Evolutionary conservation across 2,113 vertebrate species (phyloP).

Genomic region (Neomonachus schauinslandi): DNA sequence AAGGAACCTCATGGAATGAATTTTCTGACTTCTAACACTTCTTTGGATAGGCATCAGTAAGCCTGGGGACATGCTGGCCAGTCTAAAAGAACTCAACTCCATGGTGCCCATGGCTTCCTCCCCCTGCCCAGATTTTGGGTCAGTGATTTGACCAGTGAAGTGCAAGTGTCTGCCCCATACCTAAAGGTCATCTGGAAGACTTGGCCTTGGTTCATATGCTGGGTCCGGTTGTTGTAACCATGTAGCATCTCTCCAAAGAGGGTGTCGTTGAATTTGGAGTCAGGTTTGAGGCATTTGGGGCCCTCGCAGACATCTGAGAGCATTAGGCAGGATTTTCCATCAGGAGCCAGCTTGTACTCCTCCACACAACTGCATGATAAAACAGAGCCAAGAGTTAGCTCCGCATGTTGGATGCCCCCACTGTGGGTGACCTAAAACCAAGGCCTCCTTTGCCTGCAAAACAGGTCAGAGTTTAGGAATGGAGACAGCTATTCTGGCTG

Average conservation of each 20-base stretch:
- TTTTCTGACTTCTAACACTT: not conserved
- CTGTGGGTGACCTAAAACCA: constrained; percentile 47
- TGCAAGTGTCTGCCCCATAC: constrained; percentile 81
- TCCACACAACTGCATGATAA: constrained; percentile 93
- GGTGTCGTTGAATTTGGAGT: constrained; percentile 95
- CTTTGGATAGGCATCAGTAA: accelerated
- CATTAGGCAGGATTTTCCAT: constrained; percentile 97
- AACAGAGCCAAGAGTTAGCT: constrained; percentile 38
- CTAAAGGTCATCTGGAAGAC: constrained; percentile 99
- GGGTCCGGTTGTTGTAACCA: constrained; percentile 96
- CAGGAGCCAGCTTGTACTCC: constrained; percentile 95
- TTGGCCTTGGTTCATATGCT: constrained; percentile 96
- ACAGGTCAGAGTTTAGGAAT: constrained; percentile 58
- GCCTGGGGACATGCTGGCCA: not conserved
- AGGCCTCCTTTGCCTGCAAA: constrained; percentile 48
- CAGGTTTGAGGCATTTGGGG: constrained; percentile 92
- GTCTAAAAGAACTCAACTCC: not conserved
- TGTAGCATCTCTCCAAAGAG: constrained; percentile 98
- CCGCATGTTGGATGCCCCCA: not conserved
- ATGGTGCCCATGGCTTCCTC: not conserved
- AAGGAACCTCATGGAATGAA: not conserved
- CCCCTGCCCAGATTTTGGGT: not conserved
- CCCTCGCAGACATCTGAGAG: constrained; percentile 95
- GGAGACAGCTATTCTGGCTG: constrained; percentile 50
- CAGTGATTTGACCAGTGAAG: not conserved